Conservation (phyloP, 2,113 vertebrate genomes). For the Amblyopsis rosae region DNA sequence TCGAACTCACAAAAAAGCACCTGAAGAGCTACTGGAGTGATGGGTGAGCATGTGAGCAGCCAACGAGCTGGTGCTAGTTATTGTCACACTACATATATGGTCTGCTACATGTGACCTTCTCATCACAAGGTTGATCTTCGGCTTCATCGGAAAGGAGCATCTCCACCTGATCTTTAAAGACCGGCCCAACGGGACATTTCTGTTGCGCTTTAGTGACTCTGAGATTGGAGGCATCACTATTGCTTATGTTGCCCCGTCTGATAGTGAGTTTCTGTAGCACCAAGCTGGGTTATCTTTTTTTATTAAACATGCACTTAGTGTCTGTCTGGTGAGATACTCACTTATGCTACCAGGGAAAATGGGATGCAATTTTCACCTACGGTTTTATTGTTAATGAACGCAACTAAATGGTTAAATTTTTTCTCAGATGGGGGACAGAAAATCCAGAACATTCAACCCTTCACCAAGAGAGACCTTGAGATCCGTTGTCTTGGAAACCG, state of each 20-base stretch:
- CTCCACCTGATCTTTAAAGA: constrained; percentile 86
- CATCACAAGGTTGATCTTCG: constrained; percentile 84
- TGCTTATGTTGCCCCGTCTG: constrained; percentile 81
- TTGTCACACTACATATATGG: neutral
- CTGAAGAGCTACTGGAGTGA: constrained; percentile 92
- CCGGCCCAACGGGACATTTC: constrained; percentile 85
- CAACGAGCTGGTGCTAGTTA: neutral
- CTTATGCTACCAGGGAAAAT: too few relatives aligned
- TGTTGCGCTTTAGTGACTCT: constrained; percentile 97
- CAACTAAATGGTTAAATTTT: neutral
- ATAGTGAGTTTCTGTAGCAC: constrained; percentile 52
- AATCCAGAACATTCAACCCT: constrained; percentile 95
- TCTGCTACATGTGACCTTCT: constrained; percentile 9
- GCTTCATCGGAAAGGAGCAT: constrained; percentile 95
- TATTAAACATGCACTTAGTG: too few relatives aligned
- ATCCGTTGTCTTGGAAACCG: constrained; percentile 89
- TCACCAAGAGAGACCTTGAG: constrained; percentile 90
- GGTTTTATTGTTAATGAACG: neutral
- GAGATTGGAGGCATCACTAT: constrained; percentile 97
- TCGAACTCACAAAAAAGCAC: constrained; percentile 94
- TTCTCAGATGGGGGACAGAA: constrained; percentile 79
- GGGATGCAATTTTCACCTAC: neutral
- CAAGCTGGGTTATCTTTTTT: neutral
- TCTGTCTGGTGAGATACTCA: too few relatives aligned
- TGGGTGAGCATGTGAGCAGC: constrained; percentile 66